A percentile compares a stretch with the other conserved stretches of the same genome.
Conservation (phyloP, 2,888 invertebrate species). For the Drosophila seclusa region DNA sequence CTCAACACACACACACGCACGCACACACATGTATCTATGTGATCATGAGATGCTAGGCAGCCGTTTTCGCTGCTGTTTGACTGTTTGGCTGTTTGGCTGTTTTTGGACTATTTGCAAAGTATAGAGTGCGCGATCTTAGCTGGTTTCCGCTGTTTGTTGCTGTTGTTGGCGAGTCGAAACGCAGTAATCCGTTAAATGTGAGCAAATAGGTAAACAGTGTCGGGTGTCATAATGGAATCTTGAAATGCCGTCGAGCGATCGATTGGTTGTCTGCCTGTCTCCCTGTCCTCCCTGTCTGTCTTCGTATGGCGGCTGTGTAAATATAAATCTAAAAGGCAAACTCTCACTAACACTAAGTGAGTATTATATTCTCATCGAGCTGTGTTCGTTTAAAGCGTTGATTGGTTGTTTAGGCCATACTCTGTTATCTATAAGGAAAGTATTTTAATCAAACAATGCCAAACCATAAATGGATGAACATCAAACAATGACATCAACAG, state of each 20-base stretch:
- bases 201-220: constrained; percentile 79
- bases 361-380: constrained; percentile 5
- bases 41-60: constrained; percentile 35
- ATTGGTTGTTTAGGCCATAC: constrained; percentile 40
- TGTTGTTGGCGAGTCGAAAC: constrained; percentile 42
- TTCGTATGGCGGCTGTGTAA: constrained; percentile 6
- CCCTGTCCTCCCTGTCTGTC: neutral
- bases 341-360: constrained; percentile 13
- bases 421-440: constrained; percentile 23
- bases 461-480: constrained; percentile 58
- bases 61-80: constrained; percentile 46
- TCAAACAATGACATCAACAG: constrained; percentile 27
- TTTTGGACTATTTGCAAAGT: constrained; percentile 39
- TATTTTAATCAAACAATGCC: constrained; percentile 32
- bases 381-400: constrained; percentile 21
- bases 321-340: constrained; percentile 6
- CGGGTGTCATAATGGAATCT: constrained; percentile 75
- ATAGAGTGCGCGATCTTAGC: constrained; percentile 51
- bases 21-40: neutral
- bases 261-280: constrained; percentile 43
- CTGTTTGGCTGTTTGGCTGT: constrained; percentile 17
- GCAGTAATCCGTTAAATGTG: constrained; percentile 85
- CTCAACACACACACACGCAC: neutral
- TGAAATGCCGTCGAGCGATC: constrained; percentile 34
- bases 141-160: constrained; percentile 43